Base-by-base conservation (phyloP, 2,113 vertebrate genomes). In the Catagonus wagneri region DNA sequence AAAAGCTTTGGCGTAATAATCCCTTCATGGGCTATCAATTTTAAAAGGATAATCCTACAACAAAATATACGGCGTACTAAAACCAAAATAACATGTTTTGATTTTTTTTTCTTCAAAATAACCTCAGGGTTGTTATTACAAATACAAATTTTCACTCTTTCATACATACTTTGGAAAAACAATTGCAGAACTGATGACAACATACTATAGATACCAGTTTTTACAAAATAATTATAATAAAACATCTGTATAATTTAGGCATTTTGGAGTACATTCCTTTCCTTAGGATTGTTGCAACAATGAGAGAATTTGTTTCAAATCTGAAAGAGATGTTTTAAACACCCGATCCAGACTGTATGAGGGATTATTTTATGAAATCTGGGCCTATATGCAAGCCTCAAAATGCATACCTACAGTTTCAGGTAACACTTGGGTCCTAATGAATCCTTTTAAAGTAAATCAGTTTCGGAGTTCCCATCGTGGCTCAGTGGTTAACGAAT, bases 81-180 rank as follows among this genome's bases (percentile, higher is more conserved):
- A 81, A 27, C 22, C 2, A 88, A 61, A 87, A 34, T 78, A 69
- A 65, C 19, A n/a, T 12, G 6, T 39, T 90, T 78, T 50, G 7
- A 54, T 76, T 63, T 90, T 91, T 91, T 94, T 54, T 74, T 81
- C 85, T 95, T 93, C 61, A 86, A 50, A 56, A 86, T 93, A 19
- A 86, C 11, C 50, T 94, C 25, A 20, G 66, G 12, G 8, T 85
- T 36, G 52, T 79, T 93, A 83, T 83, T 86, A 72, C 16, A 94
- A 79, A 86, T 34, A 72, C 25, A 20, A 96, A 1, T 81, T 93
- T 93, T 81, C 19, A 69, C 44, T 89, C 27, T 61, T 90, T 66
- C 69, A 7, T 65, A 79, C 13, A 27, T 95, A 85, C 61, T 3
- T 71, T 89, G 71, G 44, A 93, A 72, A 86, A 79, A 83, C 22